Base-by-base conservation (phyloP, 2,888 invertebrate genomes). In the Erebia aethiops region DNA sequence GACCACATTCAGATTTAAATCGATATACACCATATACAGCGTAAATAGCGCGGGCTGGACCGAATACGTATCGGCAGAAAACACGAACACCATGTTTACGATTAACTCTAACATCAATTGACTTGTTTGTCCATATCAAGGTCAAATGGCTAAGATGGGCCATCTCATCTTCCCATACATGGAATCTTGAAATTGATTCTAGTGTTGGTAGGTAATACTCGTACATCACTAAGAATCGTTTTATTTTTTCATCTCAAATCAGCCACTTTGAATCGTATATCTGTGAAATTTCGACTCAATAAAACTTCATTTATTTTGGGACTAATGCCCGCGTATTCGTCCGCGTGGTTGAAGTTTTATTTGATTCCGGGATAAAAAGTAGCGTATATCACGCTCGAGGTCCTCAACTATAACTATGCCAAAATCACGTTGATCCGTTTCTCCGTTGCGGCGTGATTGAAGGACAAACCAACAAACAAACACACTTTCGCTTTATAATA, bases 111-210 rank as follows among this genome's bases (percentile, higher is more conserved):
- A 72, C 71, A 74, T 77, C 75, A 72, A 73, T 71, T 69, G 74
- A 74, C 76, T 76, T 76, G 71, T 78, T 75, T 78, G 77, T 72
- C 75, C 57, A 67, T 71, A 46, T 71, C 81, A 85, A 87, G 86
- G 86, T 83, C 83, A 77, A 71, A 78, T 78, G 75, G 49, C 79
- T 80, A 78, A 80, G 82, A 83, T 82, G 74, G 79, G 77, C 67
- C 72, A 77, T 69, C 72, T 77, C 78, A 76, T 80, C 82, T 75
- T 76, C 72, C 87, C 85, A 74, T 82, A 86, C 80, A 74, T 73
- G 84, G 87, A 78, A 85, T 81, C 82, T 84, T 82, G 79, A 68
- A 71, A 75, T 57, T 66, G 56, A 66, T 56, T 43, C 66, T 66
- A 66, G 43, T 56, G 46, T 62, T 49, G 21, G 62, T 46, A 46